Evolutionary conservation across 2,888 invertebrate species (phyloP), one percentile per base, ranked within the genome.

Genomic region (Cryptops parisi): DNA sequence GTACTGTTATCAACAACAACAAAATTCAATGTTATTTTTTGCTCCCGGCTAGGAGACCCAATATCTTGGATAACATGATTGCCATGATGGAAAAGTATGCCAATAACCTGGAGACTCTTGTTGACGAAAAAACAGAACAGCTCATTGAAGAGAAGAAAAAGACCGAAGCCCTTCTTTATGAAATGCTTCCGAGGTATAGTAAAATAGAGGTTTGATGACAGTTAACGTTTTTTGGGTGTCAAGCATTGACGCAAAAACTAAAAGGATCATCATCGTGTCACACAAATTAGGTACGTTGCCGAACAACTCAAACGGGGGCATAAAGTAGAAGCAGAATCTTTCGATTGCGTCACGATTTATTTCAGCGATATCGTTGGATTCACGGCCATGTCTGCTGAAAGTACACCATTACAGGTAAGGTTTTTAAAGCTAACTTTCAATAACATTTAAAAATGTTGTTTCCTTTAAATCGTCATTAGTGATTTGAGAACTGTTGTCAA

Each of bases 41-140:
- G 41, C 46, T 45, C 46, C 57, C 55, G 19, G 55, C 55, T 26
- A 89, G 88, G 83, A 85, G 89, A 70, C 82, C 88, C 19, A 94
- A 94, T 69, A 93, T 96, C 62, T 88, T 94, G 63, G 96, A 96
- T 70, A 94, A 94, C 66, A 93, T 96, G 90, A 87, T 94, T 77
- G 84, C 86, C 0, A 90, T 94, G 80, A 90, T 96, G 90, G 94
- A 94, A 68, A 90, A 91, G 65, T 94, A 96, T 66, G 90, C 93
- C 12, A 91, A 86, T 64, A 94, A 94, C 70, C 74, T 96, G 62
- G 94, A 96, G 69, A 87, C 81, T 0, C 73, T 94, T 2, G 94
- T 96, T 0, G 90, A 91, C 64, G 93, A 94, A 67, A 76, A 93
- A 55, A 94, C 93, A 0, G 87, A 89, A 68, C 89, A 90, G 67